These are phyloP conservation scores for Phortica magna DNA, from an alignment of 2,888 invertebrate species.

Conservation along the genomic window DNA sequence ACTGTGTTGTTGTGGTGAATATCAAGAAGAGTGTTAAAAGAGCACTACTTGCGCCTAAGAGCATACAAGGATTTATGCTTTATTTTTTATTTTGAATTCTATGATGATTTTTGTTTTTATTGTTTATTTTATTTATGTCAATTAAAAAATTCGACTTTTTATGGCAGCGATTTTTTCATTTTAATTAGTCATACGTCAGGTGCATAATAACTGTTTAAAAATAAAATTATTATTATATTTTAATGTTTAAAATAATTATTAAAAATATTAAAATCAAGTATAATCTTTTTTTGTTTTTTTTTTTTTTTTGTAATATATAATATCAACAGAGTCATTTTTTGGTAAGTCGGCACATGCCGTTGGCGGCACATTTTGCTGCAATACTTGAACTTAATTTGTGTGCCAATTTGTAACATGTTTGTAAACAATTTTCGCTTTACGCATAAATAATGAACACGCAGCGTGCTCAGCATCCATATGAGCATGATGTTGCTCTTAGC, in stretches of 20 bases:
- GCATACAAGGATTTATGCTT: background rate
- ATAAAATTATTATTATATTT: too few species aligned
- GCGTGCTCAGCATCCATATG: conserved; percentile 8
- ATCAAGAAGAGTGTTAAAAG: background rate
- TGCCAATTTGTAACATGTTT: conserved; percentile 23
- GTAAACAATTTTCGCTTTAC: conserved; percentile 19
- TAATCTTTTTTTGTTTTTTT: background rate
- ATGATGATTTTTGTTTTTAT: background rate
- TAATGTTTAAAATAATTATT: background rate
- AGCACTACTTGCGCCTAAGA: background rate
- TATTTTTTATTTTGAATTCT: background rate
- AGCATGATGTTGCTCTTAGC: conserved; percentile 10
- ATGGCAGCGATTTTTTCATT: too few species aligned
- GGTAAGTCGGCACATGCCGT: too few species aligned
- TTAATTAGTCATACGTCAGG: too few species aligned
- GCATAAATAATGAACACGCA: conserved; percentile 13
- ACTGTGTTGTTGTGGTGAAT: background rate
- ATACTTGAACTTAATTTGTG: conserved; percentile 5
- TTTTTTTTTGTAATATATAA: background rate
- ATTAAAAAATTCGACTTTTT: background rate
- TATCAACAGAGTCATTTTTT: background rate
- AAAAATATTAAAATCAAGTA: background rate
- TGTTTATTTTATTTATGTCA: background rate
- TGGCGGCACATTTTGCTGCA: background rate
- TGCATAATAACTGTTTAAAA: too few species aligned